Conservation (phyloP, 2,113 vertebrate genomes). For the Pangasianodon hypophthalmus region DNA sequence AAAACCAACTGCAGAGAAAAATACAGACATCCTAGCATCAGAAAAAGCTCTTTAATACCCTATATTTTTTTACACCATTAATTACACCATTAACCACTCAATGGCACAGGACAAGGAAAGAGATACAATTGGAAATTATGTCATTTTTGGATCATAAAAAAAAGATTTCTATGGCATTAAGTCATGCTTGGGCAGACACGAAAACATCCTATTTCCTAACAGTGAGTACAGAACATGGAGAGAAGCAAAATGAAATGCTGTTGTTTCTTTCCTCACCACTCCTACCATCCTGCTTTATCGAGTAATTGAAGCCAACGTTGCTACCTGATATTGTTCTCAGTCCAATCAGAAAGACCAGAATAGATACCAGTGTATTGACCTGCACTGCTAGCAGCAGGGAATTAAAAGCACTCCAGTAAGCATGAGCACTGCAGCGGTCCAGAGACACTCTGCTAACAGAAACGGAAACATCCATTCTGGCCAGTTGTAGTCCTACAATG, state of each 20-base stretch:
- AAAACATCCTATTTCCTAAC: background rate
- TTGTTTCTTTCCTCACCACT: background rate
- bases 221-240: background rate
- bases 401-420: slow-evolving; percentile 55
- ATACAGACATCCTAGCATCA: slow-evolving; percentile 7
- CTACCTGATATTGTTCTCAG: slow-evolving; percentile 53
- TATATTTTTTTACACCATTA: background rate
- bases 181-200: background rate
- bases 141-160: background rate
- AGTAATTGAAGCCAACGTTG: slow-evolving; percentile 54
- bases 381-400: slow-evolving; percentile 55
- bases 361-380: slow-evolving; percentile 55
- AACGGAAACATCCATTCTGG: slow-evolving; percentile 22
- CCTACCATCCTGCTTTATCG: slow-evolving; percentile 29
- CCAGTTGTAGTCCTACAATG: slow-evolving; percentile 40
- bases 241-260: slow-evolving; percentile 1
- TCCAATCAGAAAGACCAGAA: slow-evolving; percentile 47
- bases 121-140: background rate
- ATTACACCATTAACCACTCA: slow-evolving; percentile 23
- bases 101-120: background rate
- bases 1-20: slow-evolving; percentile 33
- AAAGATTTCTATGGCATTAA: background rate
- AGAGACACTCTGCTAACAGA: slow-evolving; percentile 44
- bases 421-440: slow-evolving; percentile 29
- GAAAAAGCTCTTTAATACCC: slow-evolving; percentile 10